Evolutionary conservation across 2,113 vertebrate species (phyloP).

Genomic region (Paracanthobrama guichenoti): DNA sequence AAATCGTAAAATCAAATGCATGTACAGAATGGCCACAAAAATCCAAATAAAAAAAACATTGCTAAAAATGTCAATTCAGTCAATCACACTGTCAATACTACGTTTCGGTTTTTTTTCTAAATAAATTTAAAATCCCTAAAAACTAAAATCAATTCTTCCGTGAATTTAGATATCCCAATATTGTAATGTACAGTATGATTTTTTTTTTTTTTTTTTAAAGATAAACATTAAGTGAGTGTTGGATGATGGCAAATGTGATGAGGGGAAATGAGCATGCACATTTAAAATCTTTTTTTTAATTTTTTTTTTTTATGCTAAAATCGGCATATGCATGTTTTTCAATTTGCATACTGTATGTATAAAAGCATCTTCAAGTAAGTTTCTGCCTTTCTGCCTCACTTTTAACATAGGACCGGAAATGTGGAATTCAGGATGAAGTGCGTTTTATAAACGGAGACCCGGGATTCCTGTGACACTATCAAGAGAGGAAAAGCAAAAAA

Average conservation of each 20-base stretch:
- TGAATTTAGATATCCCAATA: too few relatives aligned
- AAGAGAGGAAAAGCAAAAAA: slow-evolving; percentile 46
- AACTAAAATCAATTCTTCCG: too few relatives aligned
- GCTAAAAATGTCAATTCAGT: background rate
- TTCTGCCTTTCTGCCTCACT: background rate
- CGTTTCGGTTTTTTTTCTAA: too few relatives aligned
- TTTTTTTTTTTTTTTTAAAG: background rate
- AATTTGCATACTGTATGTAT: background rate
- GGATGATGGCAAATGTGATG: background rate
- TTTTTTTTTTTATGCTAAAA: too few relatives aligned
- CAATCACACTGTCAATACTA: too few relatives aligned
- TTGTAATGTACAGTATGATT: too few relatives aligned
- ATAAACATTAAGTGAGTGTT: background rate
- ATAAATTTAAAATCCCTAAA: too few relatives aligned
- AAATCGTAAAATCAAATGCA: background rate
- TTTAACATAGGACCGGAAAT: background rate
- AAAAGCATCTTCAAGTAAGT: background rate
- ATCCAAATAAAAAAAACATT: background rate
- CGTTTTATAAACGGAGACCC: background rate
- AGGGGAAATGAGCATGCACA: background rate
- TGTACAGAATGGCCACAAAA: background rate
- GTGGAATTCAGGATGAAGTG: background rate
- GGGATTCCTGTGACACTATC: background rate
- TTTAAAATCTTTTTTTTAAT: too few relatives aligned
- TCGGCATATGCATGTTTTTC: background rate